Percentiles rank a stretch among this genome's conserved stretches.
phyloP scores from a whole-genome alignment of 1,140 invertebrate genomes.

The Drosophila leontia region DNA sequence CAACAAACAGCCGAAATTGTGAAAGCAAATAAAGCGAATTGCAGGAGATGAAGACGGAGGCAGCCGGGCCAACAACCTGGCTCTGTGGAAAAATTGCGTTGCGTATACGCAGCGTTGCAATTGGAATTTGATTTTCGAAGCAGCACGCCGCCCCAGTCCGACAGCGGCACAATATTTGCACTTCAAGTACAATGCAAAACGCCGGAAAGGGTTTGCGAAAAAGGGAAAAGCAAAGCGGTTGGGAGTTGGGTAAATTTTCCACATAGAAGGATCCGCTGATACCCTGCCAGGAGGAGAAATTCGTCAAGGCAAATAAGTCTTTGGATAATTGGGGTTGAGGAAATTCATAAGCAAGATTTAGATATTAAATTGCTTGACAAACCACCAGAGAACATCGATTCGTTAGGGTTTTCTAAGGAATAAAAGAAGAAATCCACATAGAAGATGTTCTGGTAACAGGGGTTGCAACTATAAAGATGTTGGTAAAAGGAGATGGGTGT shows the following conservation, averaged over 20 bases:
- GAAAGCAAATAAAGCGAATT: constrained; percentile 71
- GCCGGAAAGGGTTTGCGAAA: constrained; percentile 10
- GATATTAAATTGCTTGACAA: constrained; percentile 13
- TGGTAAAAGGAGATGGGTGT: too few species aligned
- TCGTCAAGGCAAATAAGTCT: constrained; percentile 8
- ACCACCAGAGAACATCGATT: constrained; percentile 33
- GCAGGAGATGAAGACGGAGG: constrained; percentile 29
- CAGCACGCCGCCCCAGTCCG: constrained; percentile 48
- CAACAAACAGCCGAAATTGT: constrained; percentile 73
- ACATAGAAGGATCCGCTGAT: constrained; percentile 29
- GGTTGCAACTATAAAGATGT: constrained; percentile 13
- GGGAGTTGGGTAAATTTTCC: not conserved
- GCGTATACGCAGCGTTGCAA: constrained; percentile 80
- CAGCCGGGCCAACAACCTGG: constrained; percentile 31
- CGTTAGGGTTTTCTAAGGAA: constrained; percentile 4
- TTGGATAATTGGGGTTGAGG: not conserved
- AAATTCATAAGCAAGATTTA: constrained; percentile 9
- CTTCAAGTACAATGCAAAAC: constrained; percentile 71
- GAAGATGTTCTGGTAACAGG: constrained; percentile 5
- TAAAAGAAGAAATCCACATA: not conserved
- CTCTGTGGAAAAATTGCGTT: constrained; percentile 47
- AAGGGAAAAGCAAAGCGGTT: not conserved
- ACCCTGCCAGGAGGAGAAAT: constrained; percentile 33
- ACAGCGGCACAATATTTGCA: constrained; percentile 75
- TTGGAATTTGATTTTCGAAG: constrained; percentile 75